Conservation (phyloP, 92 coral and sea anemone genomes). For the Epizoanthus ramosus region DNA sequence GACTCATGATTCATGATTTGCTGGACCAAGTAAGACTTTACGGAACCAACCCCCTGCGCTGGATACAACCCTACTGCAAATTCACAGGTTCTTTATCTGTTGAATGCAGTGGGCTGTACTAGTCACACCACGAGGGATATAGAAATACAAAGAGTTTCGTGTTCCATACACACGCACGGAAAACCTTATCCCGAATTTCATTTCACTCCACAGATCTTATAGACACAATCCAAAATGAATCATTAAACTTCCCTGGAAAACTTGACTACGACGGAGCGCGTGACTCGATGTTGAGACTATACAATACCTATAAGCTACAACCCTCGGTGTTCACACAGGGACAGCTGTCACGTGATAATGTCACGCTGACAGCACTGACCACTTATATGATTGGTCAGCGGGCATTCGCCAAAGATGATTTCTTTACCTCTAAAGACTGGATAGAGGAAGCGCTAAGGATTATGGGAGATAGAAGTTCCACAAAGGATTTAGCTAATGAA, state of each 20-base stretch:
- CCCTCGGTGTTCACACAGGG: not conserved
- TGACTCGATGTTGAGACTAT: not conserved
- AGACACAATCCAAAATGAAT: not conserved
- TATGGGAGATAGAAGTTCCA: not conserved
- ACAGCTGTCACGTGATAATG: not conserved
- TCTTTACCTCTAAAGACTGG: not conserved
- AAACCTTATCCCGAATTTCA: not conserved
- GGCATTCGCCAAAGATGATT: not conserved
- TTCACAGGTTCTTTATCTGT: no score
- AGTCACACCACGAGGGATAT: no score
- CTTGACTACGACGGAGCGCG: not conserved
- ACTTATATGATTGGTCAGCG: slow-evolving; percentile 3
- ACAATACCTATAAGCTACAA: not conserved
- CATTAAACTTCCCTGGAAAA: not conserved
- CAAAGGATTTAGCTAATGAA: not conserved
- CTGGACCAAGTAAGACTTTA: no score
- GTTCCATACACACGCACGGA: no score
- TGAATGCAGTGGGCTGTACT: no score
- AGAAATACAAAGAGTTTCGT: no score
- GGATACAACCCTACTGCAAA: no score
- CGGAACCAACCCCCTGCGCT: no score
- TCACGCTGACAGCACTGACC: not conserved
- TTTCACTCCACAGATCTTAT: not conserved
- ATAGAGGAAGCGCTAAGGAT: slow-evolving; percentile 2
- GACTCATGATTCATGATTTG: no score